Base-by-base conservation (phyloP, 2,113 vertebrate genomes). In the Nothocercus julius region DNA sequence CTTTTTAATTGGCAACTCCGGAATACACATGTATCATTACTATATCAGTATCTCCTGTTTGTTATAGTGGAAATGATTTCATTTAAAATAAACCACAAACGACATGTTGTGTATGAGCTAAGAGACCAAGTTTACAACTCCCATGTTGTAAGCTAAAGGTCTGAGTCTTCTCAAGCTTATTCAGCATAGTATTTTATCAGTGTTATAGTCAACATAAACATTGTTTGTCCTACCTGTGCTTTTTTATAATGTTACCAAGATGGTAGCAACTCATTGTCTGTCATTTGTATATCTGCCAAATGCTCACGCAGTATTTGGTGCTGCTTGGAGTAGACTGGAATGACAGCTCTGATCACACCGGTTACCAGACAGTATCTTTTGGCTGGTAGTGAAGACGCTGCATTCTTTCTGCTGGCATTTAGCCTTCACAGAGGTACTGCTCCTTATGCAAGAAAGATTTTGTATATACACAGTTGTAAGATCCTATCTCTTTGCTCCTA, bases 201-300 rank as follows among this genome's bases (percentile, higher is more conserved):
- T 49, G 81, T 85, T 77, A 53, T 18, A 76, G 59, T 53, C 49
- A 96, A 75, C 49, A 82, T 44, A 86, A 84, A 24, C 77, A 45
- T 45, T 45, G 28, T 24, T 92, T 68, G 42, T 91, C 76, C 84
- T 95, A 94, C 92, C 90, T 92, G 0, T 82, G 51, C 40, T 81
- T 75, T 61, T 92, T 75, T 92, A 62, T 82, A 61, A 86, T 76
- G 64, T 92, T 89, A 92, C 83, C 0, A 0, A 92, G 93, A 93
- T 90, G 84, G 78, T 40, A 82, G 75, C 78, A 92, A 74, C 80
- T 90, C 56, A 87, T 82, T 84, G 74, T 40, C 73, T 96, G 92
- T 68, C 73, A 44, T 82, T 84, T 82, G 78, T 75, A 64, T 75
- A 66, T 74, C 78, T 87, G 20, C 21, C 56, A 87, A 85, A 53